These are phyloP conservation scores for Gallinago stenura DNA, from an alignment of 2,797 vertebrate species.

Conservation along the genomic window DNA sequence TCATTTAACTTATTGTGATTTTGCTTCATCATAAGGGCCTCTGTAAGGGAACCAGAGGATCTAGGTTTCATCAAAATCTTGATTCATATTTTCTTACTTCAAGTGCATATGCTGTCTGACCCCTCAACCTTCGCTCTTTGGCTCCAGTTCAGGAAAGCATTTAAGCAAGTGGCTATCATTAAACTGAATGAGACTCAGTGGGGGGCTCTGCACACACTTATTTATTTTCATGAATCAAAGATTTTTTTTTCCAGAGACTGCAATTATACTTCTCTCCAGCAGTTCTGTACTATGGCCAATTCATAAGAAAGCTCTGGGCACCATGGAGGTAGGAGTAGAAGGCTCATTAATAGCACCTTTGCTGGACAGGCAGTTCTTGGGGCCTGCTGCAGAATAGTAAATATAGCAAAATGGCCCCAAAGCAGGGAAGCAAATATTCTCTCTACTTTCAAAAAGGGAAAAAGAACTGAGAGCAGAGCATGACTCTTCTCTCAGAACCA, in stretches of 20 bases:
- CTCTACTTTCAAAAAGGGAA: background rate
- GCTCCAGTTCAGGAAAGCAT: slow-evolving; percentile 29
- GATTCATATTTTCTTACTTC: slow-evolving; percentile 45
- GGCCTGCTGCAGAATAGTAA: background rate
- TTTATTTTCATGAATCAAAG: slow-evolving; percentile 49
- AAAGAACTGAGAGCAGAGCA: background rate
- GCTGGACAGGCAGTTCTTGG: background rate
- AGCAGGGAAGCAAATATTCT: background rate
- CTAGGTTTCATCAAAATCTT: slow-evolving; percentile 22
- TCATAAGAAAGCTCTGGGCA: background rate
- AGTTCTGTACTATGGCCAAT: background rate
- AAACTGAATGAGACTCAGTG: slow-evolving; percentile 7
- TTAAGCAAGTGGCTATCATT: slow-evolving; percentile 61
- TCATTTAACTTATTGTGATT: background rate
- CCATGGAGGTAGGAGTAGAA: background rate
- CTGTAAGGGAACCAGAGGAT: background rate
- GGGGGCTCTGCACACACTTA: slow-evolving; percentile 14
- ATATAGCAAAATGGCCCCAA: background rate
- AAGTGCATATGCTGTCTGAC: slow-evolving; percentile 37
- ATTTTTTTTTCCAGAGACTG: background rate
- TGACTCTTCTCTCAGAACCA: background rate
- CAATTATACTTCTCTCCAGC: background rate
- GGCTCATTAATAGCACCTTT: slow-evolving; percentile 7
- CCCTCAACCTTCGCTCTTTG: slow-evolving; percentile 34
- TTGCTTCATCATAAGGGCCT: background rate